Evolutionary conservation across 2,797 vertebrate genomes (phyloP), one percentile per base, ranked within the genome.

Genomic region (Stomatorhinus walkeri): DNA sequence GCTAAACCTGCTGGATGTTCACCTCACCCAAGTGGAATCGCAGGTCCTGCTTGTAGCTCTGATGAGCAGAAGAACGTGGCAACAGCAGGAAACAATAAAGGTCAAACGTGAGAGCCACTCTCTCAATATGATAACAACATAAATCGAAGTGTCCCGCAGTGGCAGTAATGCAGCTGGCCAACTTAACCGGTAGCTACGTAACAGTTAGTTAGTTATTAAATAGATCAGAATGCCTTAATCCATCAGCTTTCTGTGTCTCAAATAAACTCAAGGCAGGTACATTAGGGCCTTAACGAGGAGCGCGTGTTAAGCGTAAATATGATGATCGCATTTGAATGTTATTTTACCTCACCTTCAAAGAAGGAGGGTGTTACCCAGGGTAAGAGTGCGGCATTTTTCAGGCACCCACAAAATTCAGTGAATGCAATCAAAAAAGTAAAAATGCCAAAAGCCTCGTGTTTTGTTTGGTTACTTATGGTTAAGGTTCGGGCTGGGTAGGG

Each of bases 171-270:
- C 90, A 91, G 92, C 93, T 94, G 91, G 92, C 89, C 91, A 89
- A 92, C 92, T 94, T 90, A 94, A 92, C 93, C 91, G 93, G 90
- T 90, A 92, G 89, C 90, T 90, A 92, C 91, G 92, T 91, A 91
- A 93, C 91, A 92, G 81, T 1, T 32, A 32, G 28, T 32, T 32
- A 28, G 81, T 16, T 36, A n/a, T 52, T 68, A 85, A 89, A 72
- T 89, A 2, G 22, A 89, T 16, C 16, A 46, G 68, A 49, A 86
- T 40, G 83, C 24, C n/a, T 48, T 8, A 6, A 87, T 56, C 10
- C 85, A 85, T 64, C 22, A 49, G 56, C 51, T 52, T 89, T 72
- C 32, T 40, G 9, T 16, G 46, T 43, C 59, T 68, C 59, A 19
- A 12, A 56, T 51, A 56, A 61, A 61, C 76, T 14, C 52, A 14